Percentiles rank a stretch among this genome's conserved stretches.
These are phyloP conservation scores for Allygus modestus DNA, from an alignment of 2,888 invertebrate species.

Conservation along the genomic window DNA sequence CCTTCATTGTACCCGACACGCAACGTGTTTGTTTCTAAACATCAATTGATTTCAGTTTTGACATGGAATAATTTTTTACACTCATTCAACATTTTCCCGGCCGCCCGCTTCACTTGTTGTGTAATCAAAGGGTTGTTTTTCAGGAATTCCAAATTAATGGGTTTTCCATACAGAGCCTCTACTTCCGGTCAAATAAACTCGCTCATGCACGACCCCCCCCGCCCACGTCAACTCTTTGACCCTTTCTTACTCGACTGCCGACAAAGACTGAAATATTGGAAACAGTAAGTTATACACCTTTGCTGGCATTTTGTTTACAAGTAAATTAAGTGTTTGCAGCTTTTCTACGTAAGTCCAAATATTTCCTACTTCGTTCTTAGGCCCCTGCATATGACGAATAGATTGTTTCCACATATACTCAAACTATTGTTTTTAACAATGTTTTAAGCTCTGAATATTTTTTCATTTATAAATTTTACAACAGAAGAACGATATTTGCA, in stretches of 20 bases:
- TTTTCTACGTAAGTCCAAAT: background rate
- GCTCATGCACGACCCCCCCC: slow-evolving; percentile 36
- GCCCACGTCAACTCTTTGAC: slow-evolving; percentile 7
- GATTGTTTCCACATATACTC: too few species aligned
- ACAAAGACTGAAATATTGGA: slow-evolving; percentile 48
- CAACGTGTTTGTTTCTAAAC: slow-evolving; percentile 63
- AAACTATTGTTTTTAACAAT: too few species aligned
- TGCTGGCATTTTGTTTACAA: background rate
- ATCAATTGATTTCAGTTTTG: slow-evolving; percentile 65
- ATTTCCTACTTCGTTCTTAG: too few species aligned
- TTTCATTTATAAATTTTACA: too few species aligned
- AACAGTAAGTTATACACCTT: background rate
- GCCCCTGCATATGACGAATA: too few species aligned
- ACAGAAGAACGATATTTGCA: too few species aligned
- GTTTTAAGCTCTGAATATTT: too few species aligned
- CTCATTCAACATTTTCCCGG: slow-evolving; percentile 53
- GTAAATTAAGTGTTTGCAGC: background rate
- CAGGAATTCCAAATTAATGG: slow-evolving; percentile 63
- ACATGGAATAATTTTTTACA: slow-evolving; percentile 64
- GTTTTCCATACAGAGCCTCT: slow-evolving; percentile 57
- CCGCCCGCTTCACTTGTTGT: background rate
- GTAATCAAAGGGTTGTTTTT: slow-evolving; percentile 64
- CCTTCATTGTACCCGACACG: slow-evolving; percentile 67
- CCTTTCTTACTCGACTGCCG: slow-evolving; percentile 50
- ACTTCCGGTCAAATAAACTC: slow-evolving; percentile 57